These are phyloP conservation scores for Odontocerum albicorne DNA, from an alignment of 2,888 invertebrate genomes.

Conservation along the genomic window DNA sequence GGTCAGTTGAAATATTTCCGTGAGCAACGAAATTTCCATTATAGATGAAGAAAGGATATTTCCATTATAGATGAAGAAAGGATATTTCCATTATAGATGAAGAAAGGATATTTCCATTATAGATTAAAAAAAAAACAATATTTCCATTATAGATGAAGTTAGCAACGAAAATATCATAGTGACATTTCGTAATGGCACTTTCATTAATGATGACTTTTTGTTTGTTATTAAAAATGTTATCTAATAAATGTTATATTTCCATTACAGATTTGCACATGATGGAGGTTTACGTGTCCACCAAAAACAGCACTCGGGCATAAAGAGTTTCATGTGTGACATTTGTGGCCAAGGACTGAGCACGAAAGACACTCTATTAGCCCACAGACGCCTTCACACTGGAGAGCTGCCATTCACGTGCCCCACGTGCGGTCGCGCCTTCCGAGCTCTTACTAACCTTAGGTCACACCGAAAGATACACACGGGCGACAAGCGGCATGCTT, in stretches of 20 bases:
- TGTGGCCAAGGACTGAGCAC: conserved; percentile 33
- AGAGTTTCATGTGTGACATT: conserved; percentile 29
- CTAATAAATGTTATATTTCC: background rate
- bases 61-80: no score
- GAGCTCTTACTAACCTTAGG: conserved; percentile 30
- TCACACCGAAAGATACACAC: conserved; percentile 31
- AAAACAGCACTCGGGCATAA: conserved; percentile 19
- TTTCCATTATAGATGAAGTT: no score
- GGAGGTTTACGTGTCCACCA: conserved; percentile 18
- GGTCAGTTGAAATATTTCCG: no score
- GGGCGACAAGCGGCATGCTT: conserved; percentile 28
- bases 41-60: no score
- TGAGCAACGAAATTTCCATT: no score
- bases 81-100: no score
- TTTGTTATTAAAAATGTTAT: no score
- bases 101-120: no score
- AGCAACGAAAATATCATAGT: no score
- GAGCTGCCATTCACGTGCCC: conserved; percentile 31
- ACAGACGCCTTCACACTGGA: conserved; percentile 32
- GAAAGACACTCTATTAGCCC: conserved; percentile 28
- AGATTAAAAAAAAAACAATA: no score
- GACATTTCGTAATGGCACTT: no score
- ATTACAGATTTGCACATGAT: conserved; percentile 26
- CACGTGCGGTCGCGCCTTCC: conserved; percentile 29
- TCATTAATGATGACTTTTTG: no score